phyloP scores from a whole-genome alignment of 2,888 invertebrate genomes.

The Eudasyphora cyanicolor region DNA sequence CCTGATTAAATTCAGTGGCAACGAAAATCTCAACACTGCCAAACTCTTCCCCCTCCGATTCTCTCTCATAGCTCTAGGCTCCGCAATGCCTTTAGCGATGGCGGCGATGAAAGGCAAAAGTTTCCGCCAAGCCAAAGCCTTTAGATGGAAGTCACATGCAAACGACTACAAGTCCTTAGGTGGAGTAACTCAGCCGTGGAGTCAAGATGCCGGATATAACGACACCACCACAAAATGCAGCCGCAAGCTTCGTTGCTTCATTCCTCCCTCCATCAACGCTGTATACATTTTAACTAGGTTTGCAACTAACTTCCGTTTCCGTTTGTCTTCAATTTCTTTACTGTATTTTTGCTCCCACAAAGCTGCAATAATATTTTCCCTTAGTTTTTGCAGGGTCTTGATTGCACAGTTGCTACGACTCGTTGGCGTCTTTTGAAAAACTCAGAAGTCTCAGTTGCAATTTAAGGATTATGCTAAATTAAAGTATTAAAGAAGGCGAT shows the following conservation, averaged over 20 bases:
- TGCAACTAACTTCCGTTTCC: neutral
- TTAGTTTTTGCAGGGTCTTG: no score
- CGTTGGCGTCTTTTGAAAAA: neutral
- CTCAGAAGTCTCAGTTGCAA: neutral
- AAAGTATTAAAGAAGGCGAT: neutral
- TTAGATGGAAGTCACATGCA: no score
- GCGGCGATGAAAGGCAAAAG: neutral
- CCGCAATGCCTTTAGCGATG: neutral
- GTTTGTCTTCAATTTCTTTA: neutral
- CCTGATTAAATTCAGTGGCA: conserved; percentile 2
- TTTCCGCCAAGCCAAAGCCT: neutral
- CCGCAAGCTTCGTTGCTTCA: no score
- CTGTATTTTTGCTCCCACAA: neutral
- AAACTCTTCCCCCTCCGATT: neutral
- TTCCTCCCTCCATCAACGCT: neutral
- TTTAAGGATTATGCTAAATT: conserved; percentile 13
- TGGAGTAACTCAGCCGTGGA: neutral
- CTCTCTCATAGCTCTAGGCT: no score
- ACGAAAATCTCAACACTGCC: neutral
- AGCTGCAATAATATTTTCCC: no score
- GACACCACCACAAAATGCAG: neutral
- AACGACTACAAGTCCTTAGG: neutral
- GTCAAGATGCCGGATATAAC: neutral
- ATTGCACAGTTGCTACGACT: no score
- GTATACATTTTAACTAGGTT: neutral